Evolutionary conservation across 2,797 vertebrate species (phyloP).

Genomic region (Lithobates sylvaticus): DNA sequence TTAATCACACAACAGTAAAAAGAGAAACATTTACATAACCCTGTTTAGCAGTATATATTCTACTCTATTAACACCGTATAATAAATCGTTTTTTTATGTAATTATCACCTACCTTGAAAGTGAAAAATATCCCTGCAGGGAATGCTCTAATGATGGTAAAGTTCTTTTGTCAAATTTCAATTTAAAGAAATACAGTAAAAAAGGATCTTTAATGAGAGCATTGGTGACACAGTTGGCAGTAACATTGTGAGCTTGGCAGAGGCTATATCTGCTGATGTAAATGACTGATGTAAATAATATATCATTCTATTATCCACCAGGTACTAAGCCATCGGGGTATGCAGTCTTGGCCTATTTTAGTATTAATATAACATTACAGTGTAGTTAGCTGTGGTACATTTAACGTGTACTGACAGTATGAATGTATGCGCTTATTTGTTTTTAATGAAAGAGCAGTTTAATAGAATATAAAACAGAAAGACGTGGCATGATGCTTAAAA

Average conservation of each 20-base stretch:
- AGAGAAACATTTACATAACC: too few relatives aligned
- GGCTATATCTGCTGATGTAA: background rate
- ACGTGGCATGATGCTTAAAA: too few relatives aligned
- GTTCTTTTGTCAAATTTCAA: slow-evolving; percentile 4
- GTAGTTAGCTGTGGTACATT: background rate
- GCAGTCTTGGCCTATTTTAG: background rate
- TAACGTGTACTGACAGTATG: too few relatives aligned
- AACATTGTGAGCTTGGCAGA: background rate
- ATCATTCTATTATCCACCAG: background rate
- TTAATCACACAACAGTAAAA: too few relatives aligned
- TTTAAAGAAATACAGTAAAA: background rate
- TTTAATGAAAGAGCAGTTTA: too few relatives aligned
- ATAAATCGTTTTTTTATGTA: background rate
- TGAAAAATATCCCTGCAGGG: background rate
- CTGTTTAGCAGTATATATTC: background rate
- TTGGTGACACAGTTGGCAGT: slow-evolving; percentile 9
- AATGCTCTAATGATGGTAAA: background rate
- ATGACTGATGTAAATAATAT: slow-evolving; percentile 17
- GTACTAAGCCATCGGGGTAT: background rate
- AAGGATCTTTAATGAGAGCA: background rate
- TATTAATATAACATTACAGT: slow-evolving; percentile 3
- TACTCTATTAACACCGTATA: background rate
- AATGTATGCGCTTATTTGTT: too few relatives aligned
- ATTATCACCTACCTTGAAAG: background rate
- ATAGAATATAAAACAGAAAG: too few relatives aligned